A percentile compares a stretch with the other conserved stretches of the same genome.
These are phyloP conservation scores for Hanleya hanleyi DNA, from an alignment of 2,888 invertebrate genomes.

Conservation along the genomic window DNA sequence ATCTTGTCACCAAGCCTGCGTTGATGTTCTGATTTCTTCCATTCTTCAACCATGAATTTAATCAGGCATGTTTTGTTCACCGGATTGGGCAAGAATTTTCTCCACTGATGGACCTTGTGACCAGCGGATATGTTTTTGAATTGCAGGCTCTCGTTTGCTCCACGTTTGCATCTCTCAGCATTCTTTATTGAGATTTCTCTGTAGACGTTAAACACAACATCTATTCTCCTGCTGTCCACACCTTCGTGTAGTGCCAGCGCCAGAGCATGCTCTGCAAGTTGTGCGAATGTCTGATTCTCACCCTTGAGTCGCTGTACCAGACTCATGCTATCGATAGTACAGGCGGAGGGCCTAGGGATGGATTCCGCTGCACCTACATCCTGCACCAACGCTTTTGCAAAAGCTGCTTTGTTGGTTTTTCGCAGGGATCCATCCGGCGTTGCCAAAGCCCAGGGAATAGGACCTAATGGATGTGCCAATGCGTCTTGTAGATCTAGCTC, in stretches of 20 bases:
- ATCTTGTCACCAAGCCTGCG: neutral
- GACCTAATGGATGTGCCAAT: conserved; percentile 28
- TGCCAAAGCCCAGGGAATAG: conserved; percentile 33
- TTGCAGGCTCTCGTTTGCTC: conserved; percentile 1
- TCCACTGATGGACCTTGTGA: neutral
- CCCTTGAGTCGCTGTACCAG: neutral
- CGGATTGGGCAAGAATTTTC: neutral
- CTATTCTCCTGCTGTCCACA: neutral
- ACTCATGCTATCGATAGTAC: neutral
- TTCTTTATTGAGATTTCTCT: conserved; percentile 33
- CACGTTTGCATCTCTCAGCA: conserved; percentile 24
- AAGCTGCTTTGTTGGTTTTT: conserved; percentile 34
- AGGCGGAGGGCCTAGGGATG: neutral
- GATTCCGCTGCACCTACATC: conserved; percentile 14
- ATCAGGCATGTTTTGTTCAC: conserved; percentile 28
- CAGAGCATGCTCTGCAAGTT: neutral
- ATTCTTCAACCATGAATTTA: conserved; percentile 20
- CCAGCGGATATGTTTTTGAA: neutral
- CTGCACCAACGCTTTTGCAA: conserved; percentile 13
- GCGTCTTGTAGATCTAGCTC: conserved; percentile 22
- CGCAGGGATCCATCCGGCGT: conserved; percentile 24
- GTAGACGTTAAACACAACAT: conserved; percentile 17
- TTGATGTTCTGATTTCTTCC: conserved; percentile 13
- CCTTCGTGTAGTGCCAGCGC: neutral
- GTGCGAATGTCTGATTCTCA: neutral